phyloP scores from a whole-genome alignment of 2,888 invertebrate species.

The Pristionchus fissidentatus region DNA sequence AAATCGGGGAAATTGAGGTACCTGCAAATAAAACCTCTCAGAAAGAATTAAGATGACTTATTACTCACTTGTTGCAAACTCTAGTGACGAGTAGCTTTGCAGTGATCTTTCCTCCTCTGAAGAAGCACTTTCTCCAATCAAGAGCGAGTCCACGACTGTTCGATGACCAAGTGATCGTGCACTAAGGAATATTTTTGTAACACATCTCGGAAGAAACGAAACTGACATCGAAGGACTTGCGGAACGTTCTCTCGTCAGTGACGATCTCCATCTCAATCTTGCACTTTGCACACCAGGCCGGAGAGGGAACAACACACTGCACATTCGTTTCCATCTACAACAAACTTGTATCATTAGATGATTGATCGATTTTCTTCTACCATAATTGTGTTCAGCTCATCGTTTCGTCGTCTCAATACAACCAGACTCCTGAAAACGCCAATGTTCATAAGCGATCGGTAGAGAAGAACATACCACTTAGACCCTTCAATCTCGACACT shows the following conservation, averaged over 20 bases:
- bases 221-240: constrained; percentile 23
- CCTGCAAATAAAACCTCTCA: not conserved
- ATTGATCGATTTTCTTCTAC: not conserved
- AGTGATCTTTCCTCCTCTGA: not conserved
- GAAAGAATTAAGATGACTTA: not conserved
- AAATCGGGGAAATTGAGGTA: constrained; percentile 30
- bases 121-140: not conserved
- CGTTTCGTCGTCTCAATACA: not conserved
- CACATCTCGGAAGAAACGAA: not conserved
- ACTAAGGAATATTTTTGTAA: not conserved
- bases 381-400: not conserved
- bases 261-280: constrained; percentile 2
- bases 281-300: constrained; percentile 29
- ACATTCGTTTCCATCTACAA: constrained; percentile 28
- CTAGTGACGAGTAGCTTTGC: constrained; percentile 14
- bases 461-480: not conserved
- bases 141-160: not conserved
- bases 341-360: not conserved
- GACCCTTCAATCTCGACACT: not conserved
- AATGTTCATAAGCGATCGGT: not conserved
- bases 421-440: not conserved
- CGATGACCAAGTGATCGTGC: not conserved
- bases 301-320: constrained; percentile 5
- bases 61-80: constrained; percentile 28
- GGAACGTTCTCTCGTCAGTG: not conserved